Conservation (phyloP, 2,797 vertebrate genomes). For the Rallus crepitans region DNA sequence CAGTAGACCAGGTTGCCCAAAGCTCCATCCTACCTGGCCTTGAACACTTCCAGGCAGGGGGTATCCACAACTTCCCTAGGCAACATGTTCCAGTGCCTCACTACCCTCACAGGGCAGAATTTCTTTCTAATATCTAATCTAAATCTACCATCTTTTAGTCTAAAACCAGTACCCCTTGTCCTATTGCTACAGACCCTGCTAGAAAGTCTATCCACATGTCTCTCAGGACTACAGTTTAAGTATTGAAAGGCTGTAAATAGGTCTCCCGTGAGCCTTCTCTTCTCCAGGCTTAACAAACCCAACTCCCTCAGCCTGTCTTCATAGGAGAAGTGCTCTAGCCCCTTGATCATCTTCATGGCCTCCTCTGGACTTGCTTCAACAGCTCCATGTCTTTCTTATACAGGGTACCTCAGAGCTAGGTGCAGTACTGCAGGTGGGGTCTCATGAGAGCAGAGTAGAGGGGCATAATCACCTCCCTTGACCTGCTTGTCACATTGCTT, state of each 20-base stretch:
- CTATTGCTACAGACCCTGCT: rapidly evolving
- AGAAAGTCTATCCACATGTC: not conserved
- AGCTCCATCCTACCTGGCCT: rapidly evolving
- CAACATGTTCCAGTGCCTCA: rapidly evolving
- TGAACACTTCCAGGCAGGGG: rapidly evolving
- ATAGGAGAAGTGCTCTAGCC: not conserved
- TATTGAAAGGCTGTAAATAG: rapidly evolving
- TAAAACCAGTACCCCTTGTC: not conserved
- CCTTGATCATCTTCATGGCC: rapidly evolving
- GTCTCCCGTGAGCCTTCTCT: rapidly evolving
- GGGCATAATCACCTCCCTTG: rapidly evolving
- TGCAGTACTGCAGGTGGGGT: not conserved
- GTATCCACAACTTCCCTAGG: not conserved
- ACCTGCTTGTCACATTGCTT: rapidly evolving
- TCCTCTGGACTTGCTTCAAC: not conserved
- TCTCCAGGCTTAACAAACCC: not conserved
- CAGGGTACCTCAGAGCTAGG: not conserved
- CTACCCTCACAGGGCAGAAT: rapidly evolving
- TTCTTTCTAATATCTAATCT: not conserved
- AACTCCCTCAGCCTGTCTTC: not conserved
- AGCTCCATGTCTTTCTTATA: rapidly evolving
- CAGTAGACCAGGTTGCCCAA: not conserved
- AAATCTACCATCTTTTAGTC: not conserved
- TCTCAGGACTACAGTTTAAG: not conserved
- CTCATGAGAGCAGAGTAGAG: not conserved